Percentiles rank a stretch among this genome's conserved stretches.
These are phyloP conservation scores for Petrocephalus zakoni DNA, from an alignment of 2,113 vertebrate genomes.

Conservation along the genomic window DNA sequence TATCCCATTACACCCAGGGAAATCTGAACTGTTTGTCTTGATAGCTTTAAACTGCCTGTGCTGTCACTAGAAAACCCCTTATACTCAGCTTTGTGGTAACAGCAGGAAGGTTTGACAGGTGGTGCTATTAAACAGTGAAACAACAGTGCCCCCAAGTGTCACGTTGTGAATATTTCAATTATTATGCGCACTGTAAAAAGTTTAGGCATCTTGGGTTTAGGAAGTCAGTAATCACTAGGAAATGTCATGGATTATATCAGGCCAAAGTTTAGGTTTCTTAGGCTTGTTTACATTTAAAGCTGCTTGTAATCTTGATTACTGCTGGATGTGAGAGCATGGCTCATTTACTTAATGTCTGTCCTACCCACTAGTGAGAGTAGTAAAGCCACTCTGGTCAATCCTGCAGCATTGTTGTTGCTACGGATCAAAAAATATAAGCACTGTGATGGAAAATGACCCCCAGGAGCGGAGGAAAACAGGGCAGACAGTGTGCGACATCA, in stretches of 20 bases:
- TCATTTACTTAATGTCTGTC: neutral
- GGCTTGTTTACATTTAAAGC: neutral
- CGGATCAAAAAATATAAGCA: neutral
- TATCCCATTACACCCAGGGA: neutral
- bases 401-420: neutral
- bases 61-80: neutral
- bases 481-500: neutral
- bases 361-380: neutral
- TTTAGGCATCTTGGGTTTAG: neutral
- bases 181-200: neutral
- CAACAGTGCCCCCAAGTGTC: slow-evolving; percentile 19
- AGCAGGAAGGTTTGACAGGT: neutral
- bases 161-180: neutral
- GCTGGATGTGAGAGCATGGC: neutral
- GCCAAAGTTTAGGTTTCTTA: neutral
- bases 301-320: neutral
- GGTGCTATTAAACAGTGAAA: neutral
- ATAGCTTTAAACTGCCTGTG: neutral
- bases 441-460: neutral
- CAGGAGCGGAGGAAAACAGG: neutral
- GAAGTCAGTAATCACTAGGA: neutral
- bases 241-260: neutral
- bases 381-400: neutral
- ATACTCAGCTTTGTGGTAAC: neutral
- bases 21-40: neutral